Conservation (phyloP, 2,113 vertebrate species). For the Lathamus discolor region DNA sequence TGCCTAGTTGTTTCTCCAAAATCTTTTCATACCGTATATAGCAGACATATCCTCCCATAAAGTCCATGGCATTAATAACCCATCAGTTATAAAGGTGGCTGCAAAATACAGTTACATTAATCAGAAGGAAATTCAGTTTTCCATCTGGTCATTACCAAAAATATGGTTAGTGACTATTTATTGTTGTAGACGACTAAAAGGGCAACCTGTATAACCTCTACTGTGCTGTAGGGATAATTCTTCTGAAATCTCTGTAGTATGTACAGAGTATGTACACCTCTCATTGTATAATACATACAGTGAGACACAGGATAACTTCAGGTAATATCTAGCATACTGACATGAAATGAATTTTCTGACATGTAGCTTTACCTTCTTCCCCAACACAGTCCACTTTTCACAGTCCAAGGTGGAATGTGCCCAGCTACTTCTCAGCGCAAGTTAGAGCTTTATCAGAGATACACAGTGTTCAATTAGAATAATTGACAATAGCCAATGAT, state of each 20-base stretch:
- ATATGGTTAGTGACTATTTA: background rate
- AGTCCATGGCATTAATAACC: background rate
- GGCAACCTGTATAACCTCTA: background rate
- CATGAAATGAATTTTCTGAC: background rate
- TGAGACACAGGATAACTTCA: background rate
- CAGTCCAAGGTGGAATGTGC: background rate
- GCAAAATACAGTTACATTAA: background rate
- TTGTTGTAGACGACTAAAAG: background rate
- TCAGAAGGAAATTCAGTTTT: slow-evolving; percentile 14
- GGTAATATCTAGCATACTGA: background rate
- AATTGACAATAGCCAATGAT: background rate
- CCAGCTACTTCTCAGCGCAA: background rate
- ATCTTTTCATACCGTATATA: background rate
- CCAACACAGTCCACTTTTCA: background rate
- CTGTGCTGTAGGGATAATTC: background rate
- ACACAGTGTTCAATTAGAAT: background rate
- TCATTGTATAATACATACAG: background rate
- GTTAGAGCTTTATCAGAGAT: background rate
- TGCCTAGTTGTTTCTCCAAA: background rate
- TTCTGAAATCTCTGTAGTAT: background rate
- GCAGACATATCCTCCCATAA: background rate
- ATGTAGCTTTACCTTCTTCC: background rate
- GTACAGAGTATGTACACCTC: background rate
- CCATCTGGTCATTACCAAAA: background rate
- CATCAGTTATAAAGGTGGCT: background rate